Percentiles rank a stretch among this genome's conserved stretches.
Conservation (phyloP, 2,797 vertebrate genomes). For the Sebastes taczanowskii region DNA sequence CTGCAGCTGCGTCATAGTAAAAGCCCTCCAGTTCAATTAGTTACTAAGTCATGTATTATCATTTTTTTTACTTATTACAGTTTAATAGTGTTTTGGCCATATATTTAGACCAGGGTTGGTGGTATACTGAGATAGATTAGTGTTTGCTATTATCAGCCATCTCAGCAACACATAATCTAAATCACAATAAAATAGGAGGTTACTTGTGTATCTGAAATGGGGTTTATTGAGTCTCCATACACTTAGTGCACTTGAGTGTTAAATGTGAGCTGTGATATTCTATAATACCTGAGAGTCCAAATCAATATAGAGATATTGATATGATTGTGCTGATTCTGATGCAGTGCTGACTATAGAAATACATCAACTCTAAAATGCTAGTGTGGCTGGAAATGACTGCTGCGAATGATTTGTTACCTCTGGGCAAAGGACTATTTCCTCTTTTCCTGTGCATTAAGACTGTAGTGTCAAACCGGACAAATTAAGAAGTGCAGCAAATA, state of each 20-base stretch:
- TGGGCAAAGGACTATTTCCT: not conserved
- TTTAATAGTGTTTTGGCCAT: not conserved
- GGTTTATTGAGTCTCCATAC: not conserved
- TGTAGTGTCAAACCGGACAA: not conserved
- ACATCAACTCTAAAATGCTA: not conserved
- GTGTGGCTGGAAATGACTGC: not conserved
- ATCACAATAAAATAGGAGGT: not conserved
- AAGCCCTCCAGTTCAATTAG: not conserved
- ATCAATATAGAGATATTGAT: not conserved
- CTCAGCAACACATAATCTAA: not conserved
- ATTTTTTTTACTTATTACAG: not conserved
- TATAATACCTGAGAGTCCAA: not conserved
- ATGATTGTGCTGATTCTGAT: not conserved
- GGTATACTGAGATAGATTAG: no score
- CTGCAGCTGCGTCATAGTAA: not conserved
- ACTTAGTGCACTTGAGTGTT: not conserved
- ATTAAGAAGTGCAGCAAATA: not conserved
- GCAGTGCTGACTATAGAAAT: not conserved
- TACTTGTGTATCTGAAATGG: not conserved
- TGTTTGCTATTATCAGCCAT: not conserved
- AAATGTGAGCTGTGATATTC: not conserved
- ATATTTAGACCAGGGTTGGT: not conserved
- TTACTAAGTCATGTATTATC: not conserved
- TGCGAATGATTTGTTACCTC: not conserved
- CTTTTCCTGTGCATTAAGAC: not conserved